Evolutionary conservation across 1,140 invertebrate genomes (phyloP).

Genomic region (Brachionus manjavacas): DNA sequence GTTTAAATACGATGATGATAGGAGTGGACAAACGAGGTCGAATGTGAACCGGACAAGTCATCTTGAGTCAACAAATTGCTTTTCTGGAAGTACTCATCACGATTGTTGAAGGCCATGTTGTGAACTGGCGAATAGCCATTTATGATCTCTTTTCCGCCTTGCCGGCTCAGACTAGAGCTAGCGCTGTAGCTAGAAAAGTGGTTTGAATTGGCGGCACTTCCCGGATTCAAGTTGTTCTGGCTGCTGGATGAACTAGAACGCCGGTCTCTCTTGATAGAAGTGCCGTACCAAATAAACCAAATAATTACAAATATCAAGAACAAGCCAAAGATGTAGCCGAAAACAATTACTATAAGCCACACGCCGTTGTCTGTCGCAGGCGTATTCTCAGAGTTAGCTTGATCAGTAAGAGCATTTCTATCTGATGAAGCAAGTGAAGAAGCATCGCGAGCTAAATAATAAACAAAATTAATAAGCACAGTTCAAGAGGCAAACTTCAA

Average conservation of each 20-base stretch:
- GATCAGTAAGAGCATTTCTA: neutral
- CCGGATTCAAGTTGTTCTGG: conserved; percentile 11
- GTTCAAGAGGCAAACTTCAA: neutral
- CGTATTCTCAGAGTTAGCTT: neutral
- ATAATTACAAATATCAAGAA: conserved; percentile 38
- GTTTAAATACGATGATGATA: conserved; percentile 32
- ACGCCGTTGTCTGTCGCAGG: conserved; percentile 5
- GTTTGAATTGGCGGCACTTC: neutral
- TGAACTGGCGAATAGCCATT: neutral
- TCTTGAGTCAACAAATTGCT: conserved; percentile 17
- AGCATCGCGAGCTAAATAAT: neutral
- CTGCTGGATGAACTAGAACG: neutral
- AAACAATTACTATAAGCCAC: conserved; percentile 39
- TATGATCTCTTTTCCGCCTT: neutral
- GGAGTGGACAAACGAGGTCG: conserved; percentile 30
- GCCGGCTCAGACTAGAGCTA: neutral
- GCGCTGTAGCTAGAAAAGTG: conserved; percentile 24
- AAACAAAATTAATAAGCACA: conserved; percentile 11
- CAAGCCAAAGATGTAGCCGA: conserved; percentile 40
- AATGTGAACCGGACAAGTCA: conserved; percentile 26
- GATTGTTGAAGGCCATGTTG: neutral
- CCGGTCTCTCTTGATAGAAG: neutral
- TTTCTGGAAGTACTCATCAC: neutral
- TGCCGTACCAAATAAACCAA: conserved; percentile 42
- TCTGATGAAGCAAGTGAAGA: conserved; percentile 27